Evolutionary conservation across 1,140 invertebrate genomes (phyloP), one percentile per base, ranked within the genome.

Genomic region (Periplaneta americana): DNA sequence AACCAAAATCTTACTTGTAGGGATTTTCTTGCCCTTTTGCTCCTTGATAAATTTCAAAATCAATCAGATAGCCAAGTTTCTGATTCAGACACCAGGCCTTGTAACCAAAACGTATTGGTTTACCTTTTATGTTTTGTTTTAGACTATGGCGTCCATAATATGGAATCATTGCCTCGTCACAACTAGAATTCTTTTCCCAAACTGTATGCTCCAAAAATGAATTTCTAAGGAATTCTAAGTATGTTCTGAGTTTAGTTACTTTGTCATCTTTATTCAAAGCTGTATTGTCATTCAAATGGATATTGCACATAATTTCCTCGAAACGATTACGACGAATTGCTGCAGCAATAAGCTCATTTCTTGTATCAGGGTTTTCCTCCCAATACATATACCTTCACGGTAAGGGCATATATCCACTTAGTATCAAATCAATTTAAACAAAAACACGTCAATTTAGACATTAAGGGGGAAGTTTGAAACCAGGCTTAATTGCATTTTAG

Each of bases 91-190:
- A n/a, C n/a, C n/a, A n/a, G n/a, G n/a, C n/a, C n/a, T n/a, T n/a
- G 35, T 80, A 85, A 13, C 83, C 83, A 83, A 84, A 84, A 75
- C 82, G 35, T 32, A 84, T 82, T 3, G 84, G 83, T 81, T 85
- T 85, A 48, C 83, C 82, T 80, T 80, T 75, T 76, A 84, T 84
- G n/a, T 57, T 57, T 22, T 28, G 74, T 10, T 75, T 75, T 32
- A 75, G n/a, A 75, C 74, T 11, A 75, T 8, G 1, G 74, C 8
- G 74, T 22, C 74, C 8, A 75, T 1, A 75, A 28, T 75, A 75
- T 2, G 8, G 17, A 22, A 75, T 75, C 74, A 75, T 57, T 18
- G 48, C 74, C 33, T 22, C 74, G 33, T 75, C 74, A 75, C 74
- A 18, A 75, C 74, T 57, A 15, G 39, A 57, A 13, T 57, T 22